Conservation (phyloP, 2,797 vertebrate genomes). For the Danio choprae region DNA sequence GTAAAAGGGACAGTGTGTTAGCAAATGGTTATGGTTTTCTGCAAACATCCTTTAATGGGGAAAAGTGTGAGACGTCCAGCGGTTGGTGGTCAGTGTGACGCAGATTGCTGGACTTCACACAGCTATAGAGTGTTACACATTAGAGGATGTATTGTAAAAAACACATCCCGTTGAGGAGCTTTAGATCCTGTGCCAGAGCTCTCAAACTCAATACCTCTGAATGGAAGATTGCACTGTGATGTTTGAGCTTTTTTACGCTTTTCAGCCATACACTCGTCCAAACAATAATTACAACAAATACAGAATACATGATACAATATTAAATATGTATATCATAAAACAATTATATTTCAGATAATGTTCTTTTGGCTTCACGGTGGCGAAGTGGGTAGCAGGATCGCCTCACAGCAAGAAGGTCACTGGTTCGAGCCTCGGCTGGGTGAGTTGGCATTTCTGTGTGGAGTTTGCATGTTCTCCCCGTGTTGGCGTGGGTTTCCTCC, state of each 20-base stretch:
- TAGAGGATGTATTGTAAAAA: slow-evolving; percentile 53
- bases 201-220: slow-evolving; percentile 35
- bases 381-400: too few species aligned
- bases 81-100: slow-evolving; percentile 26
- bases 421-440: too few species aligned
- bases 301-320: too few species aligned
- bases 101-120: slow-evolving; percentile 35
- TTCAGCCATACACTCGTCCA: slow-evolving; percentile 11
- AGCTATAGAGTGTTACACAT: slow-evolving; percentile 50
- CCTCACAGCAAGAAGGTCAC: too few species aligned
- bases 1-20: slow-evolving; percentile 3
- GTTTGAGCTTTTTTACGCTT: slow-evolving; percentile 10
- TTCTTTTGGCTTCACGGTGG: too few species aligned
- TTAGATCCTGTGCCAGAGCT: slow-evolving; percentile 55
- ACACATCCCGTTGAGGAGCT: slow-evolving; percentile 37
- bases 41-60: slow-evolving; percentile 15
- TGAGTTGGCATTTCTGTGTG: too few species aligned
- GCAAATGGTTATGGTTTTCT: slow-evolving; percentile 16
- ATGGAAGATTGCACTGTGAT: slow-evolving; percentile 19
- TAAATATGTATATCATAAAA: too few species aligned
- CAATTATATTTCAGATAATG: too few species aligned
- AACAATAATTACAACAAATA: slow-evolving; percentile 12
- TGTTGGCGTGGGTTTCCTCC: too few species aligned
- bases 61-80: slow-evolving; percentile 12
- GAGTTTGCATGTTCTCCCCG: too few species aligned